These are phyloP conservation scores for Drosophila buzzatii DNA, from an alignment of 2,888 invertebrate genomes.

Conservation along the genomic window DNA sequence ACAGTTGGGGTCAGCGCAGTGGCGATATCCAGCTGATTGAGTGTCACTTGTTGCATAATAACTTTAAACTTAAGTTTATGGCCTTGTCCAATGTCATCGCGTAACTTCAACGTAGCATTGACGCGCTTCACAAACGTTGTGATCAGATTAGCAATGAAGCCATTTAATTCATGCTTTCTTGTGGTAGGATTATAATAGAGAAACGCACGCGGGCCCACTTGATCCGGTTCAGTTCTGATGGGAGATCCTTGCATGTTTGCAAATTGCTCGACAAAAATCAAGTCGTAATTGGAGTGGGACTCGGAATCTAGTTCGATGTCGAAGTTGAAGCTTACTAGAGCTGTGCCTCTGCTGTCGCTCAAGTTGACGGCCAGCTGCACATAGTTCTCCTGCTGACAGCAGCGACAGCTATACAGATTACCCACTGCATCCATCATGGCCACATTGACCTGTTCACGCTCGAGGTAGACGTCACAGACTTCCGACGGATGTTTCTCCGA, in stretches of 20 bases:
- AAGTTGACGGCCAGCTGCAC: conserved; percentile 1
- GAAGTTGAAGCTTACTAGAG: background rate
- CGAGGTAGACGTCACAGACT: conserved; percentile 39
- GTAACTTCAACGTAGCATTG: conserved; percentile 55
- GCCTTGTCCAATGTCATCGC: background rate
- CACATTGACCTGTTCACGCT: conserved; percentile 55
- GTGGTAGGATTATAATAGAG: conserved; percentile 26
- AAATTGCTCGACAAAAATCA: conserved; percentile 59
- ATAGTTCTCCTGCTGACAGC: conserved; percentile 18
- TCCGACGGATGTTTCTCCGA: background rate
- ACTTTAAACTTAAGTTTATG: background rate
- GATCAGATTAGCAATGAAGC: conserved; percentile 56
- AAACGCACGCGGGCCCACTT: conserved; percentile 57
- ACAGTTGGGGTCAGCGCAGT: conserved; percentile 1
- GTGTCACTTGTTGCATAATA: background rate
- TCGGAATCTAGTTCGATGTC: background rate
- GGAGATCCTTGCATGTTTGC: conserved; percentile 47
- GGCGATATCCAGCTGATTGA: conserved; percentile 48
- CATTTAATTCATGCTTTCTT: conserved; percentile 33
- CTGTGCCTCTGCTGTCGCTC: background rate
- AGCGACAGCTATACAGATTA: conserved; percentile 46
- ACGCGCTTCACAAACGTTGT: conserved; percentile 47
- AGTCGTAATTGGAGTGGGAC: rapidly evolving
- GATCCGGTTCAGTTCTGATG: conserved; percentile 40
- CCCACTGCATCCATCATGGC: conserved; percentile 31